Evolutionary conservation across 2,797 vertebrate species (phyloP).

Genomic region (Anguilla marmorata): DNA sequence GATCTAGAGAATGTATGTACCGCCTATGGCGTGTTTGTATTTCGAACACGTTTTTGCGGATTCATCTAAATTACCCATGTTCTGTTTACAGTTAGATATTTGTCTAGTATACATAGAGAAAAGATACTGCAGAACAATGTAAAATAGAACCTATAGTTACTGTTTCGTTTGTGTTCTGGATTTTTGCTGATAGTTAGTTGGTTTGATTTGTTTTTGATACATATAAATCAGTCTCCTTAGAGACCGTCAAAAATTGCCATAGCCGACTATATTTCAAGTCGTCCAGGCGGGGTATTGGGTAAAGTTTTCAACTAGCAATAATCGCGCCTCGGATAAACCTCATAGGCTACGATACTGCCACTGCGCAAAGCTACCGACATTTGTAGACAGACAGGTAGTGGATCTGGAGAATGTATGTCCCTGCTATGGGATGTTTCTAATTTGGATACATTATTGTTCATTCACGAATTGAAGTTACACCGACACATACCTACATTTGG

Average conservation of each 20-base stretch:
- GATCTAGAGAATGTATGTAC: too few species aligned
- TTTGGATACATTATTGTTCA: too few species aligned
- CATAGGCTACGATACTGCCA: conserved; percentile 82
- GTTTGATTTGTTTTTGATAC: not conserved
- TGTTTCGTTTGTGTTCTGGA: too few species aligned
- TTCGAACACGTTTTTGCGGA: too few species aligned
- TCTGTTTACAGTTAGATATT: too few species aligned
- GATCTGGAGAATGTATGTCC: not conserved
- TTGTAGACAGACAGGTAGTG: too few species aligned
- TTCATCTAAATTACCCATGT: too few species aligned
- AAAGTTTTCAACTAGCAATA: conserved; percentile 87
- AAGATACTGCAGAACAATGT: too few species aligned
- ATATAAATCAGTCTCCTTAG: conserved; percentile 65
- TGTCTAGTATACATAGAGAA: too few species aligned
- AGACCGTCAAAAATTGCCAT: conserved; percentile 85
- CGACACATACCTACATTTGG: too few species aligned
- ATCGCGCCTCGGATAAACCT: conserved; percentile 80
- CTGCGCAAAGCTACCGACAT: conserved; percentile 68
- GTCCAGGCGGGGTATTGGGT: conserved; percentile 73
- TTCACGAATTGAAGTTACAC: not conserved
- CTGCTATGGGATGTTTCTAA: not conserved
- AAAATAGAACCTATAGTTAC: too few species aligned
- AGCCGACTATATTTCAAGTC: conserved; percentile 85
- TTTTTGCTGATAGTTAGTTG: too few species aligned
- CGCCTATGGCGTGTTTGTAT: not conserved